Evolutionary conservation across 2,113 vertebrate species (phyloP), one percentile per base, ranked within the genome.

Genomic region (Triplophysa dalaica): DNA sequence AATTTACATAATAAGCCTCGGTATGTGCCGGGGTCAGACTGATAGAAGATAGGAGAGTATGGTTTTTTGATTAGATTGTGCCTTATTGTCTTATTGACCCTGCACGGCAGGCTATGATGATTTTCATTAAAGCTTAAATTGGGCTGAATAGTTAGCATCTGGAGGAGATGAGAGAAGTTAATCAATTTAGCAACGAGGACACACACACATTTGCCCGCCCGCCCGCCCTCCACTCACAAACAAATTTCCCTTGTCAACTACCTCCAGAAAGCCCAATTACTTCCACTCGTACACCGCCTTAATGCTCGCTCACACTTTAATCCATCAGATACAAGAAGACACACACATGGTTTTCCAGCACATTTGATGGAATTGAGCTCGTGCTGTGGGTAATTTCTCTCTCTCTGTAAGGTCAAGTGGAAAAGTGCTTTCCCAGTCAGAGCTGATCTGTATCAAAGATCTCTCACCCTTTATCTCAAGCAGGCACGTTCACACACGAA

Each of bases 401-500:
- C 87, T 70, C 86, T 81, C 88, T 90, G 90, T 92, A 93, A 92
- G 93, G 93, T 94, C 93, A 91, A 88, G 89, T 50, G 88, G 89
- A 88, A 89, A 88, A 90, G 88, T 89, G 80, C 91, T 92, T 86
- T 89, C 69, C 80, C 67, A 63, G 79, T 90, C 84, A 87, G 84
- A 90, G 87, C 91, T 90, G 91, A 92, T 93, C 93, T 93, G 91
- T 93, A 89, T 91, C 1, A 77, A 62, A 0, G 78, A 65, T 70
- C 26, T 41, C 52, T 24, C 21, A 13, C 50, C 62, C 75, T 70
- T 54, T 64, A 45, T 68, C 68, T 24, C 29, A 9, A 24, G 22
- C n/a, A 66, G 33, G 26, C 68, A 70, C n/a, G 19, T 33, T 24
- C 43, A 41, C 60, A 45, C 29, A 41, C 11, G 29, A 70, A 63